Percentiles rank a stretch among this genome's conserved stretches.
These are phyloP conservation scores for Sycophila texana DNA, from an alignment of 2,888 invertebrate genomes.

Conservation along the genomic window DNA sequence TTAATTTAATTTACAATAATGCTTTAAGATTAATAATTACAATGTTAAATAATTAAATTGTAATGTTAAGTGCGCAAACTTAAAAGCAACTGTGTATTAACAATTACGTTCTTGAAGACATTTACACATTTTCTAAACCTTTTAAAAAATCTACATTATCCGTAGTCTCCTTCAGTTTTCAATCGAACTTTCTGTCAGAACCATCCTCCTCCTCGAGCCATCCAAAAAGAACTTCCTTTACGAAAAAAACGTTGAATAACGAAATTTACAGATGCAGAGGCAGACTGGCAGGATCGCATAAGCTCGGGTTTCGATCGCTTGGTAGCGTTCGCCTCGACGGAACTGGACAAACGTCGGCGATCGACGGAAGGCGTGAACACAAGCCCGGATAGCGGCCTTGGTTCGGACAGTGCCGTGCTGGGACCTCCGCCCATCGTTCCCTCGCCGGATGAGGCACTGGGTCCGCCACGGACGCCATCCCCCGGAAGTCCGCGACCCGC, in stretches of 20 bases:
- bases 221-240: no score
- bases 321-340: slow-evolving; percentile 94
- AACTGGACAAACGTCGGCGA: slow-evolving; percentile 90
- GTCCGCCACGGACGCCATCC: slow-evolving; percentile 79
- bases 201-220: not conserved
- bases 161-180: slow-evolving; percentile 37
- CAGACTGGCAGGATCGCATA: slow-evolving; percentile 95
- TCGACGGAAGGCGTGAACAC: slow-evolving; percentile 90
- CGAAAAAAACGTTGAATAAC: no score
- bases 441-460: slow-evolving; percentile 75
- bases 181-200: slow-evolving; percentile 28
- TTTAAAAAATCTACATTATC: no score
- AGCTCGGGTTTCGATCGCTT: slow-evolving; percentile 95
- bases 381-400: slow-evolving; percentile 91
- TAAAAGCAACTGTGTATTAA: no score
- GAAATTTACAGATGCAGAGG: slow-evolving; percentile 81
- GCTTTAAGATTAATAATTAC: no score
- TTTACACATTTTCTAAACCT: no score
- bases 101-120: no score
- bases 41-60: no score
- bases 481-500: slow-evolving; percentile 77
- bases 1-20: no score
- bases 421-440: slow-evolving; percentile 72
- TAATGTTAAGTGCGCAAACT: no score
- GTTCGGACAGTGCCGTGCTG: slow-evolving; percentile 76